Base-by-base conservation (phyloP, 2,888 invertebrate species). In the Andrena bucephala region DNA sequence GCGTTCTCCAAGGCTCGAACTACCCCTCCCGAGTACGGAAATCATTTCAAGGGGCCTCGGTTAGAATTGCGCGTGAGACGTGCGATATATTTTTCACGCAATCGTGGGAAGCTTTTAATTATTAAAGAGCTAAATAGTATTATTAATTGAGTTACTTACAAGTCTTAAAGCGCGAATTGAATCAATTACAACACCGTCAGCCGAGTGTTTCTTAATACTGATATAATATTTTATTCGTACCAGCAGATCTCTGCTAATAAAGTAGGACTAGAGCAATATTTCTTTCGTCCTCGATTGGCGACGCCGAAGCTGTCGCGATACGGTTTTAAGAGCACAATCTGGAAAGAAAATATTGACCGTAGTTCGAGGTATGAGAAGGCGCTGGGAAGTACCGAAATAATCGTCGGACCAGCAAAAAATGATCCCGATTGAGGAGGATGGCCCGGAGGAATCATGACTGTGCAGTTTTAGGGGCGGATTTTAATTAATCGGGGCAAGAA, bases 401-500 rank as follows among this genome's bases (percentile, higher is more conserved):
- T 78, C 79, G 60, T 3, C 3, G 31, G 29, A 7, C 27, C 8
- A 2, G 13, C 42, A 52, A 62, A 62, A 62, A 63, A 42, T 7
- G 24, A 31, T 65, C 48, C 7, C 5, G 54, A 27, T 6, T 13
- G 20, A 31, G 13, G 42, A 50, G 29, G 10, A 1, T 13, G 29
- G 24, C 7, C 7, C 24, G 33, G 10, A 48, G 42, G 52, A 62
- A 74, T 20, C 65, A 31, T 74, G 83, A 81, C 36, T 0, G 68
- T 27, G 72, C 72, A 42, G 8, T 52, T 79, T 67, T 75, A 31
- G 52, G 66, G n/a, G 7, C 6, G 54, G 72, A 27, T 76, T 62
- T 74, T 72, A 52, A 77, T 85, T 68, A 60, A 65, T 60, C 62
- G 65, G 31, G 13, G 33, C 59, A 5, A 50, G 48, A 59, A 68